Evolutionary conservation across 2,888 invertebrate genomes (phyloP), one percentile per base, ranked within the genome.

Genomic region (Oasisia sp.): DNA sequence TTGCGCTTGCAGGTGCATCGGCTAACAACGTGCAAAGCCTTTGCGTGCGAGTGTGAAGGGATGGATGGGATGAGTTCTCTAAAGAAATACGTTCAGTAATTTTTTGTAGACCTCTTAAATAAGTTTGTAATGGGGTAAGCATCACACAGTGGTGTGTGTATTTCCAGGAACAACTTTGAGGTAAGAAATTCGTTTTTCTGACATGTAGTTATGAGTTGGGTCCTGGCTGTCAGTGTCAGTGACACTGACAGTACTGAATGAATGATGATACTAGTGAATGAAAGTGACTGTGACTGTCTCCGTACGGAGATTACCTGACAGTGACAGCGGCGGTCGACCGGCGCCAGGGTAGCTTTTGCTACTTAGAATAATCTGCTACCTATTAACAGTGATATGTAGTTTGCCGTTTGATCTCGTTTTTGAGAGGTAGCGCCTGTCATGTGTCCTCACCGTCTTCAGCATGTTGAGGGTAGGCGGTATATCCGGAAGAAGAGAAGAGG

Each of bases 91-190:
- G 74, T 74, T 74, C 27, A 74, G n/a, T 74, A 74, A 38, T 19
- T 19, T 14, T 74, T 74, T 74, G 7, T 74, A 19, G 74, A 27
- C 4, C 74, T 74, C 74, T 74, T 74, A 74, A 74, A 74, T 74
- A 74, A 74, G 74, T 74, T 27, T 19, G 27, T 7, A 74, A 74
- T 74, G 74, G 74, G 74, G 74, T 74, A 74, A 74, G 27, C 74
- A 74, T 74, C 74, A 74, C 19, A 27, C 74, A 27, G 14, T 74
- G 19, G 74, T 74, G 74, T 14, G 7, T 19, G 27, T n/a, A 74
- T 74, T 74, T 74, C 74, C 74, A 74, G 74, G 74, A 74, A 74
- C 74, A n/a, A 74, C 74, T 19, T 74, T 74, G 74, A 74, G 74
- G 74, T 74, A 74, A 74, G 74, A 74, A 74, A 19, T 74, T 74